A percentile compares a stretch with the other conserved stretches of the same genome.
These are phyloP conservation scores for Labeo rohita DNA, from an alignment of 2,113 vertebrate genomes.

Conservation along the genomic window DNA sequence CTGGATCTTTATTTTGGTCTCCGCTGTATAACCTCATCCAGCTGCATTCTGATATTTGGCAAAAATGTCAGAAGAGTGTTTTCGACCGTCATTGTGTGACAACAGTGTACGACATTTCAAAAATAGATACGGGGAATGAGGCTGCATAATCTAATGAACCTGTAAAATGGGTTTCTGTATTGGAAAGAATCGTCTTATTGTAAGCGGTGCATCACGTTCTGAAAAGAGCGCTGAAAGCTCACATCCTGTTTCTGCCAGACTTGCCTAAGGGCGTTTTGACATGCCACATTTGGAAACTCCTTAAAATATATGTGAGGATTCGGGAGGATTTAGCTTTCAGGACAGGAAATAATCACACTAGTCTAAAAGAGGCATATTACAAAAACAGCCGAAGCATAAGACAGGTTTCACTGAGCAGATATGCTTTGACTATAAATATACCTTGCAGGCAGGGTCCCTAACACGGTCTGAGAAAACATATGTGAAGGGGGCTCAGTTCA, in stretches of 20 bases:
- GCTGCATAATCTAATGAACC: conserved; percentile 45
- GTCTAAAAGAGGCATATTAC: background rate
- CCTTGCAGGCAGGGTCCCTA: background rate
- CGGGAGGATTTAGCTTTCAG: conserved; percentile 2
- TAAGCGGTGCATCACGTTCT: background rate
- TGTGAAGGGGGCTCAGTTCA: background rate
- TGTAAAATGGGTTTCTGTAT: conserved; percentile 30
- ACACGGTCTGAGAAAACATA: background rate
- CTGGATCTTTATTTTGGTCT: conserved; percentile 49
- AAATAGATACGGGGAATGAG: conserved; percentile 44
- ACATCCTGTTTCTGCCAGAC: conserved; percentile 8
- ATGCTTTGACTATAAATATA: conserved; percentile 5
- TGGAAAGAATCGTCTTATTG: conserved; percentile 39
- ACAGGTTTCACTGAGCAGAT: background rate
- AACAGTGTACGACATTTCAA: conserved; percentile 34
- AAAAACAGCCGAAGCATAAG: background rate
- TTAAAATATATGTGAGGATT: conserved; percentile 14
- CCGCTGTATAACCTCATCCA: background rate
- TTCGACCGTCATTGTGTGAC: conserved; percentile 21
- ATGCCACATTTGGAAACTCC: conserved; percentile 20
- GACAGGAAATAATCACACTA: conserved; percentile 4
- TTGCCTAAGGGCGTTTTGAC: conserved; percentile 20
- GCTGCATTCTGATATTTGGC: conserved; percentile 27
- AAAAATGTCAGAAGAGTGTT: conserved; percentile 39
- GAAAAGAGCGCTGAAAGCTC: background rate